Evolutionary conservation across 2,113 vertebrate species (phyloP), one percentile per base, ranked within the genome.

Genomic region (Callopanchax toddi): DNA sequence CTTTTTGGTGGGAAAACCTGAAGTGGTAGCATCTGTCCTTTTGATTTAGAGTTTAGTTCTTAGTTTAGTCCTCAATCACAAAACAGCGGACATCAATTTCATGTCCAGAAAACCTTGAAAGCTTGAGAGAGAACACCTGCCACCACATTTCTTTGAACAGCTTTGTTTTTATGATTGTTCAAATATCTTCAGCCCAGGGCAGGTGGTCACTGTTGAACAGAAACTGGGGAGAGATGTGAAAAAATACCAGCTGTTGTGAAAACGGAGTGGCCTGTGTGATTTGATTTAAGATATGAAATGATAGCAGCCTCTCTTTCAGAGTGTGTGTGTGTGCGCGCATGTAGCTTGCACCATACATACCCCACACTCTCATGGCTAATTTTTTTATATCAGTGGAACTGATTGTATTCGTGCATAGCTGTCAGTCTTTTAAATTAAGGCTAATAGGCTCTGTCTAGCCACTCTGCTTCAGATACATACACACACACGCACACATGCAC

Each of bases 61-160:
- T 8, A 42, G 5, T 36, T 37, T 48, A 17, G n/a, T 22, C 20
- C 20, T n/a, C 18, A 37, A 43, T 13, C 6, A 20, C 26, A 22
- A 25, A 16, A 23, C 26, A 23, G 0, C 12, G 34, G 18, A 20
- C 25, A 42, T 48, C 3, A n/a, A 10, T 40, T 42, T 46, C 18
- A 36, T 18, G 44, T 25, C 18, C 37, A 11, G 21, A 37, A n/a
- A 53, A 43, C 11, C 20, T 60, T 40, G 9, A 17, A n/a, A 9
- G 17, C 17, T 43, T 45, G 39, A 54, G 67, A 52, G 23, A 46
- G 60, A 72, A 3, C 77, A 84, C 54, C 79, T 88, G 83, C 76
- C 57, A 43, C 57, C 40, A 2, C 58, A 0, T 23, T 2, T 56
- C 66, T 76, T 69, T 80, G 67, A 78, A 70, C 3, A 0, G 23